Conservation (phyloP, 30 jellyfish, hydroid and myxozoan genomes). For the Turritopsis dohrnii region DNA sequence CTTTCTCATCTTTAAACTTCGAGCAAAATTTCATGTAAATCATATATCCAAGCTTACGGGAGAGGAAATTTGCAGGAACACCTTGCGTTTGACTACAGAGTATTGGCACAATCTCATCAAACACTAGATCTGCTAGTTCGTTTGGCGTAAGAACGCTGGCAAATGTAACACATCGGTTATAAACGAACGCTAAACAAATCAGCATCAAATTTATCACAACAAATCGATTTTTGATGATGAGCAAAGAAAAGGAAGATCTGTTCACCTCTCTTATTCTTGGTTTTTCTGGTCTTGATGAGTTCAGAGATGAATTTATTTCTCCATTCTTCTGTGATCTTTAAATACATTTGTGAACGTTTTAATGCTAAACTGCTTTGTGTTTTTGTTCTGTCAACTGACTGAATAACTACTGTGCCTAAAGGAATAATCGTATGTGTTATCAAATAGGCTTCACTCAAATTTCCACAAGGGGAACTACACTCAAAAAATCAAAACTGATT, state of each 20-base stretch:
- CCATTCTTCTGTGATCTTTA: constrained; percentile 24
- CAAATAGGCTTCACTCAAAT: neutral
- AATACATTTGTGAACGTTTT: constrained; percentile 25
- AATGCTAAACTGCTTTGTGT: neutral
- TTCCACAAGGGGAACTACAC: too few species aligned
- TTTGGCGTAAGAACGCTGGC: constrained; percentile 59
- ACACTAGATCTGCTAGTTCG: constrained; percentile 58
- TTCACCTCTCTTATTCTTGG: constrained; percentile 8
- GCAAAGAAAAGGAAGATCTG: neutral
- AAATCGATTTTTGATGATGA: neutral
- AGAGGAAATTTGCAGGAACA: constrained; percentile 64
- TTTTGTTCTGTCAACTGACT: constrained; percentile 27
- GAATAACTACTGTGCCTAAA: constrained; percentile 26
- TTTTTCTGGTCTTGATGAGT: constrained; percentile 12
- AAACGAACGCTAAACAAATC: constrained; percentile 15
- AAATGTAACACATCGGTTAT: constrained; percentile 28
- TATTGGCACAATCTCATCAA: constrained; percentile 60
- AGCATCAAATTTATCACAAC: neutral
- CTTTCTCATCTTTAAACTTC: constrained; percentile 58
- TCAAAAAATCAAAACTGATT: too few species aligned
- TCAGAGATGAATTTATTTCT: constrained; percentile 27
- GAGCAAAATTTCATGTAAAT: constrained; percentile 50
- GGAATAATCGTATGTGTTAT: neutral
- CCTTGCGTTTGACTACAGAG: constrained; percentile 84
- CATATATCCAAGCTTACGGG: constrained; percentile 73